Base-by-base conservation (phyloP, 2,888 invertebrate genomes). In the Acrocyrtus sp. region DNA sequence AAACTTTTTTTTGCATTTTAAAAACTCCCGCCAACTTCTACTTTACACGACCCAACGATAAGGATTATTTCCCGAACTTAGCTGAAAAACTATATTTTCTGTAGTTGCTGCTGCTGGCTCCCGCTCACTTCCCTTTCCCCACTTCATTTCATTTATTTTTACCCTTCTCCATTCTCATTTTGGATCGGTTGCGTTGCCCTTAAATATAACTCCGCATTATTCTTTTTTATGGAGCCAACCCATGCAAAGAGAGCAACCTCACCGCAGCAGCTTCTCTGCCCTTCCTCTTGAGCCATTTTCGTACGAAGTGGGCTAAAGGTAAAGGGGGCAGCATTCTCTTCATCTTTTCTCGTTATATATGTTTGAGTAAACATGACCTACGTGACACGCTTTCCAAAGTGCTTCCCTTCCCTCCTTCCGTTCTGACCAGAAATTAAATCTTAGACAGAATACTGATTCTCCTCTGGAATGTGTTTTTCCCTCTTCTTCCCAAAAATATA, bases 361-460 rank as follows among this genome's bases (percentile, higher is more conserved):
- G 63, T 74, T 60, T 69, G 69, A 72, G 77, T 77, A 77, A 77
- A 77, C 75, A 77, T 70, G 69, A 69, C 57, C 72, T 70, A 75
- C 78, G 78, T 78, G 78, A 78, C 75, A 72, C 45, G 78, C 53
- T 72, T 74, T 45, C 67, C 61, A 45, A 78, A 74, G 47, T 53
- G 48, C 47, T 45, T 62, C 54, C 69, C 62, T 58, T 58, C 68
- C 48, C 58, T 72, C 65, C 47, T 53, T n/a, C n/a, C n/a, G n/a
- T n/a, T 63, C 56, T 66, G 72, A 66, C 72, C 72, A 72, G 68
- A 75, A 77, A 77, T 77, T 77, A 77, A 77, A 77, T 77, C 74
- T 76, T 66, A 67, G 67, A 72, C 68, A 61, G 72, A 69, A 69
- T 69, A 69, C 69, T 69, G 69, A 69, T 69, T 69, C 68, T 34